Conservation (phyloP, 2,888 invertebrate genomes). For the Lysandra coridon region DNA sequence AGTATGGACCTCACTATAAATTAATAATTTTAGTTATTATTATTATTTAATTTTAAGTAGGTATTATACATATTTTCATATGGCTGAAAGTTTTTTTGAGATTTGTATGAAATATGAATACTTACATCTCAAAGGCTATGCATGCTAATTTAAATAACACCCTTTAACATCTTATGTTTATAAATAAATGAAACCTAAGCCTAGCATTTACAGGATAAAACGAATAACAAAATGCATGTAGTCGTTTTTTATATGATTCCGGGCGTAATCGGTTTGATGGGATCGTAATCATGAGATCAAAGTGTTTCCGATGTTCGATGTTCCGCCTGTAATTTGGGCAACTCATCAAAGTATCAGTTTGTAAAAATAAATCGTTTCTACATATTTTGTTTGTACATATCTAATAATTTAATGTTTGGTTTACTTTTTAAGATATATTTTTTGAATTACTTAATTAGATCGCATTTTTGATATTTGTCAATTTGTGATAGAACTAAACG, state of each 20-base stretch:
- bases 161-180: too few relatives aligned
- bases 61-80: too few relatives aligned
- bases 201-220: not conserved
- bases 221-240: not conserved
- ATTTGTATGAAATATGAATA: too few relatives aligned
- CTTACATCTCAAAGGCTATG: too few relatives aligned
- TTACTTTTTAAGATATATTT: not conserved
- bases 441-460: not conserved
- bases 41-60: too few relatives aligned
- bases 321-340: slow-evolving; percentile 22
- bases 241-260: not conserved
- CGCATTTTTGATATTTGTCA: not conserved
- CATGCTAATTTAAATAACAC: too few relatives aligned
- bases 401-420: not conserved
- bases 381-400: too few relatives aligned
- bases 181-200: too few relatives aligned
- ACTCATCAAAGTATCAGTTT: slow-evolving; percentile 12
- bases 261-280: not conserved
- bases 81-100: too few relatives aligned
- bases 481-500: not conserved
- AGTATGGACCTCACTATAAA: too few relatives aligned
- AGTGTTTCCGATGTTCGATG: slow-evolving; percentile 13
- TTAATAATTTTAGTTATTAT: too few relatives aligned
- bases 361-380: too few relatives aligned
- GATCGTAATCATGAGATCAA: slow-evolving; percentile 25